Conservation (phyloP, 2,888 invertebrate genomes). For the Apoda limacodes region DNA sequence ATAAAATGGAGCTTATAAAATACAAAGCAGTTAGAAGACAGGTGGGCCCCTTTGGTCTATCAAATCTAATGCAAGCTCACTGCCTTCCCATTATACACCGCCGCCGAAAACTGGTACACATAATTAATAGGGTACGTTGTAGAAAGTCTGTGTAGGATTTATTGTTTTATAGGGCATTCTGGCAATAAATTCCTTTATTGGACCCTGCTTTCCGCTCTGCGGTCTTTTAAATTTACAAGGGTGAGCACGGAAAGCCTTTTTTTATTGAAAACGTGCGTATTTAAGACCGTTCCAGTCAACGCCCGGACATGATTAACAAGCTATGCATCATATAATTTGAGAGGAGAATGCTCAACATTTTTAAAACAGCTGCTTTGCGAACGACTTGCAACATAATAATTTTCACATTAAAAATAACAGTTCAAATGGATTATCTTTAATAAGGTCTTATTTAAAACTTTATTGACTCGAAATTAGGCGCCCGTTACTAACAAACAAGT, state of each 20-base stretch:
- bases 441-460: conserved; percentile 34
- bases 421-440: conserved; percentile 29
- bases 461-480: conserved; percentile 31
- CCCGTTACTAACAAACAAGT: conserved; percentile 32
- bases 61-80: conserved; percentile 9
- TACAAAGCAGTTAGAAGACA: too few species aligned
- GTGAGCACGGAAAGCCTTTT: conserved; percentile 34
- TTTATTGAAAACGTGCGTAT: conserved; percentile 17
- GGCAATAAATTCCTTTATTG: conserved; percentile 65
- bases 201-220: conserved; percentile 52
- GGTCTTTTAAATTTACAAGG: conserved; percentile 59
- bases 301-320: conserved; percentile 37
- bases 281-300: conserved; percentile 18
- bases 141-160: conserved; percentile 57
- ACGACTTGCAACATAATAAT: conserved; percentile 43
- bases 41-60: neutral
- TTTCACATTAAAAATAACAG: conserved; percentile 57
- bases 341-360: conserved; percentile 34
- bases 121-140: conserved; percentile 56
- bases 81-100: conserved; percentile 21
- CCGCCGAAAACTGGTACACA: conserved; percentile 37
- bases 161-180: conserved; percentile 62
- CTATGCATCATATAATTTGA: conserved; percentile 49
- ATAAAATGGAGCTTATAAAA: too few species aligned
- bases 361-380: conserved; percentile 41